Conservation (phyloP, 2,888 invertebrate genomes). For the Trimorus sp. region DNA sequence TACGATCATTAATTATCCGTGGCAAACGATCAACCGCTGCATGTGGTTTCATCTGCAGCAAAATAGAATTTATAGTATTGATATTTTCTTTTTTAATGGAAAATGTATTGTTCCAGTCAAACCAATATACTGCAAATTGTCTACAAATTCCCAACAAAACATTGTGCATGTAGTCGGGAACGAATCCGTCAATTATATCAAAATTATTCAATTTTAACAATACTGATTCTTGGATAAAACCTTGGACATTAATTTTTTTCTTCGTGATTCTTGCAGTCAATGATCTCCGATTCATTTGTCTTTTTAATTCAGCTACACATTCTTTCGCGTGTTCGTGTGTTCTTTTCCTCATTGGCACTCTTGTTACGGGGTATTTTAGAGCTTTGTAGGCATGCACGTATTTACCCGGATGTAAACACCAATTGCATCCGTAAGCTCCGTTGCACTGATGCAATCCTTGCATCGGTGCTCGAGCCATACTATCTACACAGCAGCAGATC, state of each 20-base stretch:
- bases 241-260: slow-evolving; percentile 8
- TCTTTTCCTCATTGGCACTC: too few relatives aligned
- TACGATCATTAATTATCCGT: not conserved
- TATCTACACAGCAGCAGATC: slow-evolving; percentile 11
- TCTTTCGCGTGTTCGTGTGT: not conserved
- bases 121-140: slow-evolving; percentile 15
- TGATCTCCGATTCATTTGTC: too few relatives aligned
- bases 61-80: too few relatives aligned
- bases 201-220: slow-evolving; percentile 1
- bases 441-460: slow-evolving; percentile 9
- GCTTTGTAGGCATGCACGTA: not conserved
- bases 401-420: slow-evolving; percentile 14
- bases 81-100: not conserved
- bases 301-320: too few relatives aligned
- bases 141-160: not conserved
- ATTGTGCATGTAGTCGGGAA: slow-evolving; percentile 12
- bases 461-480: not conserved
- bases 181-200: slow-evolving; percentile 12
- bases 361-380: slow-evolving; percentile 3
- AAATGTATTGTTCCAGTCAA: not conserved
- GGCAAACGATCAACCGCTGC: slow-evolving; percentile 2
- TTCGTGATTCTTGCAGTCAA: not conserved
- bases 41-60: slow-evolving; percentile 4
- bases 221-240: slow-evolving; percentile 4
- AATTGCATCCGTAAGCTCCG: not conserved